Percentiles rank a stretch among this genome's conserved stretches.
Conservation (phyloP, 2,888 invertebrate species). For the Clitarchus hookeri region DNA sequence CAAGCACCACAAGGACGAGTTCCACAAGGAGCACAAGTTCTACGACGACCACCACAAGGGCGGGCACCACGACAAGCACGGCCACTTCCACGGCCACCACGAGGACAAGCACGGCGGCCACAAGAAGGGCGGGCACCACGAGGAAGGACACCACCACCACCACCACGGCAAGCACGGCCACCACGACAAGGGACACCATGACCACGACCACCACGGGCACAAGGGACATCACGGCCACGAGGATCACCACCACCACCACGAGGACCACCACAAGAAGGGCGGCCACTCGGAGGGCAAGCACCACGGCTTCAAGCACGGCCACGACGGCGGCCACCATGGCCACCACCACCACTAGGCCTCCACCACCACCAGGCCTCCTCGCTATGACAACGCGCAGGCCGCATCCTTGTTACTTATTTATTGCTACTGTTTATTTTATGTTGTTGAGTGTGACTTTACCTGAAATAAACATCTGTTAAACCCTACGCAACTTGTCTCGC, state of each 20-base stretch:
- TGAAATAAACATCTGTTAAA: too few relatives aligned
- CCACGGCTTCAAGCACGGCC: conserved; percentile 67
- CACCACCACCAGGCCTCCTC: background rate
- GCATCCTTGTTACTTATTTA: background rate
- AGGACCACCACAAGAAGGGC: conserved; percentile 78
- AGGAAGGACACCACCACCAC: conserved; percentile 75
- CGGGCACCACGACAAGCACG: conserved; percentile 81
- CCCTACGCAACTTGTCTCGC: too few relatives aligned
- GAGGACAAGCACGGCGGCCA: conserved; percentile 82
- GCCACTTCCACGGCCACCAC: conserved; percentile 72
- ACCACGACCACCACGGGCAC: conserved; percentile 78
- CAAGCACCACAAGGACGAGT: conserved; percentile 82
- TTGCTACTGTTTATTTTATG: background rate
- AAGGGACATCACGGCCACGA: conserved; percentile 78
- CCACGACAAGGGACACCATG: conserved; percentile 79
- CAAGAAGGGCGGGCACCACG: conserved; percentile 80
- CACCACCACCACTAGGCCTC: conserved; percentile 26
- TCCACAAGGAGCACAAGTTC: conserved; percentile 84
- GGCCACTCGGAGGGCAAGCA: conserved; percentile 73
- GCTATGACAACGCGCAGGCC: background rate
- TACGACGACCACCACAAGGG: conserved; percentile 83
- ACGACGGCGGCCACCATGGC: conserved; percentile 43
- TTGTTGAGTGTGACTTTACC: too few relatives aligned
- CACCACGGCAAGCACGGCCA: conserved; percentile 81
- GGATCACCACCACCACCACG: conserved; percentile 74